Evolutionary conservation across 37 sponge, comb jelly and placozoan species (phyloP), one percentile per base, ranked within the genome.

Genomic region (Spongilla lacustris): DNA sequence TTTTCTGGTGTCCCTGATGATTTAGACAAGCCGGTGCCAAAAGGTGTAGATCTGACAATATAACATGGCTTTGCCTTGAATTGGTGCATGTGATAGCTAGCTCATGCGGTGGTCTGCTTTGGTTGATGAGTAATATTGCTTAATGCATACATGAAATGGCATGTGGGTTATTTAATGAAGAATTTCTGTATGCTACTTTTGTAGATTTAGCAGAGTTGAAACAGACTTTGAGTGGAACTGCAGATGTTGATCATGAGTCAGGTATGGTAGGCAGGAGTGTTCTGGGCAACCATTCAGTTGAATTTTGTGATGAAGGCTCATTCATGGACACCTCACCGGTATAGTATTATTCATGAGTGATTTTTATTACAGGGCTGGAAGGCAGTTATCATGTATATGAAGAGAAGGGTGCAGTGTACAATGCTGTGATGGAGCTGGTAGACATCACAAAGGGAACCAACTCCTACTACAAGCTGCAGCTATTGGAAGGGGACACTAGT

Each of bases 391-490:
- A 97, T 77, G 92, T 97, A 5, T 78, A 81, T 37, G 92, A 96
- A 85, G 80, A 71, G 36, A 68, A 74, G n/a, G 90, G 89, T 68
- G 75, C 36, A 8, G 71, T 89, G 36, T 99, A 92, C 92, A 97
- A 89, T 73, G 99, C 98, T 25, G 99, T 97, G 12, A 91, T 99
- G 17, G 98, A 96, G 17, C 30, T 95, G 81, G 99, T 97, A 67
- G 98, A 99, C 77, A 88, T 99, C 29, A 68, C 33, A 30, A 73
- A 86, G 24, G 99, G 99, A 9, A 90, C 93, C 27, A 99, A 99
- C 86, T 97, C 99, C 41, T 99, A 95, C 88, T 99, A 99, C 84
- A 99, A 99, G 83, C 87, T 99, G 68, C 99, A 99, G 83, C 69
- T 97, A 25, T 81, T 99, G 71, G 94, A 95, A 79, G 50, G 81